Percentiles rank a stretch among this genome's conserved stretches.
These are phyloP conservation scores for Acrobasis suavella DNA, from an alignment of 2,888 invertebrate genomes.

Conservation along the genomic window DNA sequence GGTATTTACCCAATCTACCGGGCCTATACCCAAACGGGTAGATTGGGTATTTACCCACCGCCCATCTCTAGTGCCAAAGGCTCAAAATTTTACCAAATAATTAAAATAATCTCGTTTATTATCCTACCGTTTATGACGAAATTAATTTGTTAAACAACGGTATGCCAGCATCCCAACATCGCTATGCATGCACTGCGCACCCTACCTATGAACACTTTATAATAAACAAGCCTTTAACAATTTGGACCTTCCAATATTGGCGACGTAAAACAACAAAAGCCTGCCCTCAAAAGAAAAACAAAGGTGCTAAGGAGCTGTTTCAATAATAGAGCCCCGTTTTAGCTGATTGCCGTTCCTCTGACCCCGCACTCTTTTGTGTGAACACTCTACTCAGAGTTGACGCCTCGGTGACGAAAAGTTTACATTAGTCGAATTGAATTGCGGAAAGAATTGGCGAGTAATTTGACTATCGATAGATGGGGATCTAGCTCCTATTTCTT, in stretches of 20 bases:
- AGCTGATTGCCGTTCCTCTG: conserved; percentile 41
- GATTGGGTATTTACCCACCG: too few species aligned
- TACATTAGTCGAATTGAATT: conserved; percentile 1
- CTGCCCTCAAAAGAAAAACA: conserved; percentile 28
- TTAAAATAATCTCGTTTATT: too few species aligned
- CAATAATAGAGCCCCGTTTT: conserved; percentile 39
- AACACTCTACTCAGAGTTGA: conserved; percentile 17
- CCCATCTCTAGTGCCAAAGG: too few species aligned
- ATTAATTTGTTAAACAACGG: too few species aligned
- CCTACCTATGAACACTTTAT: not conserved
- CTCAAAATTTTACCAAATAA: too few species aligned
- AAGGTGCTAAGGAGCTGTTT: conserved; percentile 34
- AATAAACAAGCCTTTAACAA: conserved; percentile 1
- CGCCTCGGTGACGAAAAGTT: not conserved
- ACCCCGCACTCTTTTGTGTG: conserved; percentile 23
- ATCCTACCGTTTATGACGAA: too few species aligned
- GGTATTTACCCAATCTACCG: too few species aligned
- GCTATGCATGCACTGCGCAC: not conserved
- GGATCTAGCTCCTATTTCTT: too few species aligned
- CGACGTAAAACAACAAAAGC: conserved; percentile 16
- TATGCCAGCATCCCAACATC: not conserved
- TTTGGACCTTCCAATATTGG: conserved; percentile 2
- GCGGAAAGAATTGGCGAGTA: too few species aligned
- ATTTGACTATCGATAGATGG: too few species aligned
- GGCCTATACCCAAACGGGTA: too few species aligned